These are phyloP conservation scores for Pachyrhynchus sulphureomaculatus DNA, from an alignment of 1,140 invertebrate genomes.

Conservation along the genomic window DNA sequence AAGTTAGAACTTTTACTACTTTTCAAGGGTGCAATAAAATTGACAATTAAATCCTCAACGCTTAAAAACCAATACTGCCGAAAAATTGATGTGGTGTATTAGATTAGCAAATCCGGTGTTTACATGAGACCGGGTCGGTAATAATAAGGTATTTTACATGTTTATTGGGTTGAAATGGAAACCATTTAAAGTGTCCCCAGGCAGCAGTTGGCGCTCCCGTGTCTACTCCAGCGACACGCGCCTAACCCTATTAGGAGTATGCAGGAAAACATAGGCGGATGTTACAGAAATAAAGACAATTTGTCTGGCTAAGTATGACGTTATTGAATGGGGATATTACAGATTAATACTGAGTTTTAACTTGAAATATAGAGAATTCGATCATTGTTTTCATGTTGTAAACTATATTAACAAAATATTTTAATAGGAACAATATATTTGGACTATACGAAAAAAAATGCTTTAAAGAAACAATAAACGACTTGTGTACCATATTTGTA, in stretches of 20 bases:
- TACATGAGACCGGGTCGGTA: conserved; percentile 36
- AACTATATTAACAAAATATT: too few relatives aligned
- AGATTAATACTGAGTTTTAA: too few relatives aligned
- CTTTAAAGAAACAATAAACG: too few relatives aligned
- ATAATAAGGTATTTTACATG: conserved; percentile 52
- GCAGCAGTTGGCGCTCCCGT: conserved; percentile 35
- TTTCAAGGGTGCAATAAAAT: neutral
- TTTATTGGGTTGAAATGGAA: conserved; percentile 52
- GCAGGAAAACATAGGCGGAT: conserved; percentile 13
- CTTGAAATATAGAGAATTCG: too few relatives aligned
- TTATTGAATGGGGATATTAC: neutral
- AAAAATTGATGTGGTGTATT: conserved; percentile 14
- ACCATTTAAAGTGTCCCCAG: conserved; percentile 50
- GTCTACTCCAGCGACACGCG: conserved; percentile 33
- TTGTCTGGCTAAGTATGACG: neutral
- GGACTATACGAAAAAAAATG: too few relatives aligned
- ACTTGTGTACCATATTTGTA: too few relatives aligned
- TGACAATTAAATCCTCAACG: neutral
- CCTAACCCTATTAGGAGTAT: conserved; percentile 39
- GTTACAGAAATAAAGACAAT: neutral
- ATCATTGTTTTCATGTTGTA: too few relatives aligned
- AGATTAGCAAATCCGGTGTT: conserved; percentile 24
- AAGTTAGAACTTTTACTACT: too few relatives aligned
- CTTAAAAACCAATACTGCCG: conserved; percentile 26
- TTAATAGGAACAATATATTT: too few relatives aligned